These are phyloP conservation scores for Carcharodon carcharias DNA, from an alignment of 2,797 vertebrate genomes.

Conservation along the genomic window DNA sequence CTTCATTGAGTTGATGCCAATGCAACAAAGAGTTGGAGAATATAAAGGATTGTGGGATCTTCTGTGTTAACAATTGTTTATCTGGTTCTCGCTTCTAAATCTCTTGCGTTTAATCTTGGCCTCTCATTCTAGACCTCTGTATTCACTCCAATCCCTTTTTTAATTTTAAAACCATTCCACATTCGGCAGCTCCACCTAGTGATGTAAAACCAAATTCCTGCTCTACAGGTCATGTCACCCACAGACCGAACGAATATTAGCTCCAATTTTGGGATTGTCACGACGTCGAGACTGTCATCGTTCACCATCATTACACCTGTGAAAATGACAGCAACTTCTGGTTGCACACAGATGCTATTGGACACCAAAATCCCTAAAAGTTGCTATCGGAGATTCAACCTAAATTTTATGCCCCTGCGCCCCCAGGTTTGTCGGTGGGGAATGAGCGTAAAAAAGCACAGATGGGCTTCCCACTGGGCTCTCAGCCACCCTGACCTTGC, in stretches of 20 bases:
- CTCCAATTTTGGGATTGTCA: background rate
- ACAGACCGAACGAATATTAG: background rate
- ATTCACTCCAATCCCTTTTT: background rate
- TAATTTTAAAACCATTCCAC: background rate
- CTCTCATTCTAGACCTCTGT: background rate
- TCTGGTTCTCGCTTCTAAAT: background rate
- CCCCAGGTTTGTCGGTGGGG: too few relatives aligned
- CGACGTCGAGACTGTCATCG: too few relatives aligned
- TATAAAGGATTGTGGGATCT: background rate
- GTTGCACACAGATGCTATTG: too few relatives aligned
- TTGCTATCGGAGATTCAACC: background rate
- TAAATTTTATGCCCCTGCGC: too few relatives aligned
- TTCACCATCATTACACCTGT: too few relatives aligned
- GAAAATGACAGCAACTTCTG: too few relatives aligned
- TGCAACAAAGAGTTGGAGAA: too few relatives aligned
- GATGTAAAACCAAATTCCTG: background rate
- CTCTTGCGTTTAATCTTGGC: background rate
- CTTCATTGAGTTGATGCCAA: too few relatives aligned
- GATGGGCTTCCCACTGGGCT: too few relatives aligned
- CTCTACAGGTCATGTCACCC: background rate
- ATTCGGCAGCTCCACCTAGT: background rate
- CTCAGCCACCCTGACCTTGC: too few relatives aligned
- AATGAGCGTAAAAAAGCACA: too few relatives aligned
- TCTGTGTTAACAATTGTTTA: background rate
- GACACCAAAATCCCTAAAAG: background rate